Base-by-base conservation (phyloP, 2,797 vertebrate species). In the Botia kubotai region DNA sequence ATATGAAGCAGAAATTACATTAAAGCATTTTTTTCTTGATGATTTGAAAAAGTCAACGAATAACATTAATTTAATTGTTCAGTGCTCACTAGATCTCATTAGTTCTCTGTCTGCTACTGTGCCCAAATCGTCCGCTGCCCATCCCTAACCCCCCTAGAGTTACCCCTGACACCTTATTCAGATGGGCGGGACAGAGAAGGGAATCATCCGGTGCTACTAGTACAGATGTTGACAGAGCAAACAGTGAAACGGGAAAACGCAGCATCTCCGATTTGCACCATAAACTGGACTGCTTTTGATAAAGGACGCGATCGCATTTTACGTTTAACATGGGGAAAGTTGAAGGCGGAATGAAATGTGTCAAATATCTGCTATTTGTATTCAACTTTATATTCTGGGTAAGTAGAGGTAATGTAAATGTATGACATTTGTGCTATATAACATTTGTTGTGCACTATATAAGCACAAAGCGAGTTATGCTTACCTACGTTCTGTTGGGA, bases 371-470 rank as follows among this genome's bases (percentile, higher is more conserved):
- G 87, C 92, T 98, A 80, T 96, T 97, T 88, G 90, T 96, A 69
- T 98, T 98, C 94, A 98, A 98, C 94, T 95, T 97, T 87, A 95
- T 95, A 72, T 98, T 98, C 93, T 97, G 97, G 97, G 97, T 98
- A 92, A 97, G 96, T 94, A 82, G 53, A 3, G 36, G 10, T 33
- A 26, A 62, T 21, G 29, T 23, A 60, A 23, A 39, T 68, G 19
- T 58, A 21, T 70, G 55, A 13, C 1, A 16, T 57, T 67, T 39
- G 50, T 12, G 48, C 13, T 1, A 39, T 66, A n/a, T 53, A 26
- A 13, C 36, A 13, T 13, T 26, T 12, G 2, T 62, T 2, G 4
- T 23, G 21, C 60, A 23, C 26, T 33, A 8, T 63, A 23, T 17
- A 33, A 63, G 33, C 7, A 16, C 26, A 16, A 16, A 63, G 60